Evolutionary conservation across 2,888 invertebrate species (phyloP).

Genomic region (Noctua comes): DNA sequence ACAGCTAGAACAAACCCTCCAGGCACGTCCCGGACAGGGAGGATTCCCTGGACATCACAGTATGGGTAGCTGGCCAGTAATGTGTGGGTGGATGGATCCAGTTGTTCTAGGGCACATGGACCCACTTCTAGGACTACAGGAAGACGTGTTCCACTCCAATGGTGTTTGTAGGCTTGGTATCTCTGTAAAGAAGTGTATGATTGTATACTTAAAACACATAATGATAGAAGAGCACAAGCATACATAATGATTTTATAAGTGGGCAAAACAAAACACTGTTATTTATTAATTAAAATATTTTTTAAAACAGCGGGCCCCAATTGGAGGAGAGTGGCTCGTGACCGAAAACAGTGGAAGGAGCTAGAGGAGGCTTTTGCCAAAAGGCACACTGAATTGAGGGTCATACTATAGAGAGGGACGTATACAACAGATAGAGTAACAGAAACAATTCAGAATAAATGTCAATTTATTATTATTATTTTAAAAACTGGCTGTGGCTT

Average conservation of each 20-base stretch:
- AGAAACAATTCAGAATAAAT: too few species aligned
- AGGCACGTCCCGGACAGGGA: slow-evolving; percentile 96
- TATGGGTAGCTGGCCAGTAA: slow-evolving; percentile 92
- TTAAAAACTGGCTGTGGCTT: not conserved
- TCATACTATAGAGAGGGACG: too few species aligned
- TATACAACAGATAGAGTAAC: too few species aligned
- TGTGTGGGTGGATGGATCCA: slow-evolving; percentile 96
- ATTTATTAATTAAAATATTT: not conserved
- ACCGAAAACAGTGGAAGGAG: too few species aligned
- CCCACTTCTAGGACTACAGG: slow-evolving; percentile 97
- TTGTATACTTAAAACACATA: not conserved
- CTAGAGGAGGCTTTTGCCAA: too few species aligned
- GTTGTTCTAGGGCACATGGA: slow-evolving; percentile 97
- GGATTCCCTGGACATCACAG: slow-evolving; percentile 86
- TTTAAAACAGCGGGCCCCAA: too few species aligned
- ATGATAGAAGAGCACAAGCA: not conserved
- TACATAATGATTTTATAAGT: not conserved
- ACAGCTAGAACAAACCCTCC: slow-evolving; percentile 98
- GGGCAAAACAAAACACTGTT: not conserved
- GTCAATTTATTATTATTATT: too few species aligned
- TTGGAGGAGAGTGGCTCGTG: too few species aligned
- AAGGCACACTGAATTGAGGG: too few species aligned
- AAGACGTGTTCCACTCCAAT: slow-evolving; percentile 98
- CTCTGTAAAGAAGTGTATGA: slow-evolving; percentile 86
- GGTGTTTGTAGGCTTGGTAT: slow-evolving; percentile 97